Evolutionary conservation across 2,888 invertebrate genomes (phyloP).

Genomic region (Brachyptera putata): DNA sequence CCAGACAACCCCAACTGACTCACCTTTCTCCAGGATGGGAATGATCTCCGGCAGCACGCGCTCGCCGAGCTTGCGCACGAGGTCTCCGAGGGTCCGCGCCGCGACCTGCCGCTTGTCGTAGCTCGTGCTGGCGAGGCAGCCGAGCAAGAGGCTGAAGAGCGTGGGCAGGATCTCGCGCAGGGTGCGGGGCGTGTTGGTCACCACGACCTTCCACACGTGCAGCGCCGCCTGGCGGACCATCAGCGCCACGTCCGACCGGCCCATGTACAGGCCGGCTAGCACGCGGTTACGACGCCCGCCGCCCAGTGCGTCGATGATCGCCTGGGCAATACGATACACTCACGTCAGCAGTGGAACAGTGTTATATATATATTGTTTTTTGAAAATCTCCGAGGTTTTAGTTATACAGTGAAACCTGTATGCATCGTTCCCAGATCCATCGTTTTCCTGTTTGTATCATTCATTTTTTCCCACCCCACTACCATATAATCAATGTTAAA

Average conservation of each 20-base stretch:
- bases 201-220: conserved; percentile 99
- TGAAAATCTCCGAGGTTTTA: no score
- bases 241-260: conserved; percentile 91
- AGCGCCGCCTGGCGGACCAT: conserved; percentile 96
- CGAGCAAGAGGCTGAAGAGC: conserved; percentile 83
- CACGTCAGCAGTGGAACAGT: no score
- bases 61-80: conserved; percentile 92
- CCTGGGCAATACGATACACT: conserved; percentile 48
- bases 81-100: conserved; percentile 91
- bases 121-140: conserved; percentile 93
- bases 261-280: conserved; percentile 93
- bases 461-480: no score
- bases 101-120: conserved; percentile 96
- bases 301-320: conserved; percentile 85
- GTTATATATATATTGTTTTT: no score
- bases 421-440: no score
- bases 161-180: conserved; percentile 93
- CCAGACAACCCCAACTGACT: no score
- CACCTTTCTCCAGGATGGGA: conserved; percentile 87
- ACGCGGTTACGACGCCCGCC: conserved; percentile 88
- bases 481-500: no score
- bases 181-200: conserved; percentile 95
- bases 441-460: no score
- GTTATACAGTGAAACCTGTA: no score
- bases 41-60: conserved; percentile 96